Conservation (phyloP, 1,140 invertebrate genomes). For the Diachasma alloeum region DNA sequence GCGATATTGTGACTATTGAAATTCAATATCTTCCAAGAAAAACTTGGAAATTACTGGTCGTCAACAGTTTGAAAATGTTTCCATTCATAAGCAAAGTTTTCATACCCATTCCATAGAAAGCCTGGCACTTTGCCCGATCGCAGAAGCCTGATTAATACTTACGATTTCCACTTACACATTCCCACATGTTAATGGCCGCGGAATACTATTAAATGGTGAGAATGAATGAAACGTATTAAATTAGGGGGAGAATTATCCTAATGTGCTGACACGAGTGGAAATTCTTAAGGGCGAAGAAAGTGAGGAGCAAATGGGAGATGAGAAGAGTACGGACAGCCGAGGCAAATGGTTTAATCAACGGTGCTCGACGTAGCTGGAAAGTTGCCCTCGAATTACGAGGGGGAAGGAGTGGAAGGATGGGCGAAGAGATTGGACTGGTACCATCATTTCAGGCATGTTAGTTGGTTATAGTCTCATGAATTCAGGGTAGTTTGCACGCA, state of each 20-base stretch:
- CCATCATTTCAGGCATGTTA: background rate
- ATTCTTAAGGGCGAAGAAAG: background rate
- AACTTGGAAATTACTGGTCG: no score
- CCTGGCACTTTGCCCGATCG: background rate
- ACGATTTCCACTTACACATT: background rate
- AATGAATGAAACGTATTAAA: constrained; percentile 6
- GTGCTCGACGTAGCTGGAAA: background rate
- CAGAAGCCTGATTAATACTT: background rate
- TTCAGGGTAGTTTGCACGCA: background rate
- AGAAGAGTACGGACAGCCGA: background rate
- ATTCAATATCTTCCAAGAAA: no score
- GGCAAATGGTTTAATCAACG: constrained; percentile 3
- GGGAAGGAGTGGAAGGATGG: background rate
- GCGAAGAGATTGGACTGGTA: background rate
- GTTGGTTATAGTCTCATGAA: background rate
- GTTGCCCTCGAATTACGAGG: constrained; percentile 5
- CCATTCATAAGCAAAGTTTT: no score
- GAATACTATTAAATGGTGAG: background rate
- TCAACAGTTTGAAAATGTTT: no score
- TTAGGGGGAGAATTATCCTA: background rate
- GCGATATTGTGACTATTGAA: no score
- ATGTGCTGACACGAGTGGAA: background rate
- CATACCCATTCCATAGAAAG: background rate
- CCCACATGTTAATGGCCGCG: background rate
- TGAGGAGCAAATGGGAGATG: background rate